Base-by-base conservation (phyloP, 64 coral and sea anemone species). In the Pocillopora damicornis region DNA sequence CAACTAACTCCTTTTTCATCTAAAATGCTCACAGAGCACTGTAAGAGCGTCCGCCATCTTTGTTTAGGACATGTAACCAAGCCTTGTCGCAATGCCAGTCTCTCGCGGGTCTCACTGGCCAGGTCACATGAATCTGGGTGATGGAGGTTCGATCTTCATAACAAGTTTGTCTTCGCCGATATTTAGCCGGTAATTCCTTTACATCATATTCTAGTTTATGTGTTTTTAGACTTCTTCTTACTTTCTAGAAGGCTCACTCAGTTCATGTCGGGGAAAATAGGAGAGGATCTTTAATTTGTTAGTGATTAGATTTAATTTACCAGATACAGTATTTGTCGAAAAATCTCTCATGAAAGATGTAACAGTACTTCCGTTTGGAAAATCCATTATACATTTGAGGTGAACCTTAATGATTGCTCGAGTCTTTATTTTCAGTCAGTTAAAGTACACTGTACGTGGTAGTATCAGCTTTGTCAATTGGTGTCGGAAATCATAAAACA, bases 41-140 rank as follows among this genome's bases (percentile, higher is more conserved):
- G 66, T 18, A 9, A n/a, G 2, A 22, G 18, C 22, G 67, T 71
- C 80, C 61, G 80, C 80, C 80, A 83, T 83, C 10, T 83, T 83
- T 77, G 75, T 77, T 77, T 57, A 42, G 42, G 63, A 83, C 35
- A 15, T 69, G 63, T 20, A 69, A 69, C 37, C 77, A 79, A 59
- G 77, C 77, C 77, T 79, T 79, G 23, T 61, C 0, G 7, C 4
- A 60, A 59, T 79, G 5, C 80, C 80, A 83, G 37, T 83, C 63
- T 66, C 42, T 1, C 36, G 37, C 80, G 26, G 7, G 65, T 35
- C 18, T n/a, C 22, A 23, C 20, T 23, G 5, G 60, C 30, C 26
- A 83, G 11, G 68, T 85, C 81, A 85, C 81, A 73, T 85, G 81
- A 85, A 42, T 56, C 17, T 37, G n/a, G 26, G 35, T 37, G 1